Conservation (phyloP, 2,888 invertebrate species). For the Thymelicus sylvestris region DNA sequence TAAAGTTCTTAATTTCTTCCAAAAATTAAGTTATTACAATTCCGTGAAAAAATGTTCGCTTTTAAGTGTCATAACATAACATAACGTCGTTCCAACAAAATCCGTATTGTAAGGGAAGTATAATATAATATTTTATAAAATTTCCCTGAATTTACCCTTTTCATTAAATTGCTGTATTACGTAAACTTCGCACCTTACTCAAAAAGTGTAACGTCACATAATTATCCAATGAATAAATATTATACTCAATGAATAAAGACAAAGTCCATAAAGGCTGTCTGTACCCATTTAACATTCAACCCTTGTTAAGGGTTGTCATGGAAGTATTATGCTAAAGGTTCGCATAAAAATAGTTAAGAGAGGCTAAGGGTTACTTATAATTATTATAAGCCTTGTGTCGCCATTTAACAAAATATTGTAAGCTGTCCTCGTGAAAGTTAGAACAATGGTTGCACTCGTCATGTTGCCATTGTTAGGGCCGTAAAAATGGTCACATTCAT, state of each 20-base stretch:
- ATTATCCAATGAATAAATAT: too few species aligned
- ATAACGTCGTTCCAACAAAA: too few species aligned
- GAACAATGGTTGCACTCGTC: constrained; percentile 8
- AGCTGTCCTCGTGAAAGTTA: constrained; percentile 1
- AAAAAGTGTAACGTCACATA: too few species aligned
- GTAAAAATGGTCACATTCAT: constrained; percentile 11
- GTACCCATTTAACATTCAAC: constrained; percentile 6
- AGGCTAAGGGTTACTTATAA: constrained; percentile 8
- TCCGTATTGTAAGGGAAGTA: too few species aligned
- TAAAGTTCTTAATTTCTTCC: too few species aligned
- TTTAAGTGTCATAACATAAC: too few species aligned
- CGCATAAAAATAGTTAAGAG: not conserved
- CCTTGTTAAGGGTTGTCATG: not conserved
- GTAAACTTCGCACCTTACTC: too few species aligned
- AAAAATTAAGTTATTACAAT: too few species aligned
- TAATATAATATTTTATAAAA: too few species aligned
- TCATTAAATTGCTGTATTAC: too few species aligned
- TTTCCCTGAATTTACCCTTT: too few species aligned
- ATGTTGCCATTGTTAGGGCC: constrained; percentile 1
- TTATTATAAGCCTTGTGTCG: constrained; percentile 11
- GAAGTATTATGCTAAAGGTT: not conserved
- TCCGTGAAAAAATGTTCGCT: too few species aligned
- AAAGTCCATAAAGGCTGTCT: not conserved
- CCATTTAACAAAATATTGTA: constrained; percentile 13
- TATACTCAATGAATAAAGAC: not conserved